phyloP scores from a whole-genome alignment of 2,113 vertebrate species.

The Monarcha castaneiventris region DNA sequence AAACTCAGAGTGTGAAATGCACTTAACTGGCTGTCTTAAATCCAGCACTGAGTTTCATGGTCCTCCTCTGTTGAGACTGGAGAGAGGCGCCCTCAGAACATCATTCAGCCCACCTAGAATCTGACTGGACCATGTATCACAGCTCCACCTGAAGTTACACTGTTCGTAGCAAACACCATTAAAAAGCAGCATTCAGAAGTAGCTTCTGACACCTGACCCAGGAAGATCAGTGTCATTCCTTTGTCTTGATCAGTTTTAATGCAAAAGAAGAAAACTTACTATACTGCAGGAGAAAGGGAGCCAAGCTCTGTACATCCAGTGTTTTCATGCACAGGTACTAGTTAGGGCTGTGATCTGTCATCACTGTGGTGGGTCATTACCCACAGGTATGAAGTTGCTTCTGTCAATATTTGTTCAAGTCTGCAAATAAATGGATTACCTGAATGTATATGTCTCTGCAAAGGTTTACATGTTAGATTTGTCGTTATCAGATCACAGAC shows the following conservation, averaged over 20 bases:
- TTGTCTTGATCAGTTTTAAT: background rate
- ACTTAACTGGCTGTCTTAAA: background rate
- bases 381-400: background rate
- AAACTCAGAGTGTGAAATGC: background rate
- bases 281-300: background rate
- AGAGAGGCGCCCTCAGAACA: background rate
- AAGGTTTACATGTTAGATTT: background rate
- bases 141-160: background rate
- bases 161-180: background rate
- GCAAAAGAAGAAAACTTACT: background rate
- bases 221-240: background rate
- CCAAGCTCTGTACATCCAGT: background rate
- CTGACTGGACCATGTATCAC: background rate
- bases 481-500: background rate
- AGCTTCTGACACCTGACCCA: background rate
- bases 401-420: conserved; percentile 42
- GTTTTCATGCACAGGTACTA: background rate
- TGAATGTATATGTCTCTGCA: background rate
- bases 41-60: background rate
- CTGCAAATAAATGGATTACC: conserved; percentile 21
- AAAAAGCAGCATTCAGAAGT: background rate
- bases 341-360: background rate
- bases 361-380: background rate
- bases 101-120: background rate
- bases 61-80: background rate